Evolutionary conservation across 2,113 vertebrate species (phyloP), one percentile per base, ranked within the genome.

Genomic region (Melanocharis versteri): DNA sequence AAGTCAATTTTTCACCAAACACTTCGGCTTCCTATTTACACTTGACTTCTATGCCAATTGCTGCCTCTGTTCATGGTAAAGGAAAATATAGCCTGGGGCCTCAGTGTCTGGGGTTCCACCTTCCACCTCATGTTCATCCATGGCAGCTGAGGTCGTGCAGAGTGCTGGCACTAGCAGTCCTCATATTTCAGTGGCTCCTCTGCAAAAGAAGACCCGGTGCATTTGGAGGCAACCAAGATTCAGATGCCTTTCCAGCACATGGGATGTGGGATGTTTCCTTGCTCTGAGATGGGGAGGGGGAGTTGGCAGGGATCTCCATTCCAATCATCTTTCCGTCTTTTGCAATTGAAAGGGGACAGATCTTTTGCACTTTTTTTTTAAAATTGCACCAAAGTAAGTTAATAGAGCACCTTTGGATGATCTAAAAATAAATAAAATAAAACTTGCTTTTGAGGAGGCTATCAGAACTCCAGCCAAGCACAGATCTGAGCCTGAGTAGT

Each of bases 391-490:
- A 1, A 57, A 53, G 13, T 51, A 69, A 72, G 35, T 62, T 62
- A 93, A 23, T 17, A 88, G 22, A 78, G 5, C 19, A 40, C 17
- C 28, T 56, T 88, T 37, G 11, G 21, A 71, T 42, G 82, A 81
- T 78, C 51, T 81, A 56, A 94, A 89, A 92, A 80, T 48, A 93
- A 82, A 82, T 76, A 54, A 95, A 95, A 70, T 39, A 15, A 77
- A 91, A 93, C 71, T 81, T 83, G 24, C 12, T 71, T 86, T 81
- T 75, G 47, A 66, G 31, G 64, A 92, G 7, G 8, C 30, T 66
- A 21, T 50, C 22, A 44, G 70, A 77, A 51, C 27, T 77, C 62
- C 53, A 85, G 33, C 11, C 4, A 3, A 15, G 28, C 37, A 28
- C 4, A 66, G 26, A 47, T 51, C 33, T 9, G 1, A 17, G 15